phyloP scores from a whole-genome alignment of 2,797 vertebrate genomes.

The Austrolebias charrua region DNA sequence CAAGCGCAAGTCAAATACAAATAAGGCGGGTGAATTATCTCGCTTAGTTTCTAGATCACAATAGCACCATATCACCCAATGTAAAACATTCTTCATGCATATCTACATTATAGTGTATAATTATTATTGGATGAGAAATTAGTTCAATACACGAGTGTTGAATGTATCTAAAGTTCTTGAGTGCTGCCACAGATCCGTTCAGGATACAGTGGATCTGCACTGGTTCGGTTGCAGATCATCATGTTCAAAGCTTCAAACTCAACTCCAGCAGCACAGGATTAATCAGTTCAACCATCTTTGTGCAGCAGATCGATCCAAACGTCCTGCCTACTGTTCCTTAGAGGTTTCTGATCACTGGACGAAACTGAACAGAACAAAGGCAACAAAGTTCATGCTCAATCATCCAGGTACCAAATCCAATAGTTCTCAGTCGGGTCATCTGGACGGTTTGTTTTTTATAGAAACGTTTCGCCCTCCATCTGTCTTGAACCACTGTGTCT shows the following conservation, averaged over 20 bases:
- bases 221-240: too few species aligned
- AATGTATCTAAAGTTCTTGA: constrained; percentile 64
- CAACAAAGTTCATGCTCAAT: too few species aligned
- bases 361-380: too few species aligned
- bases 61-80: constrained; percentile 76
- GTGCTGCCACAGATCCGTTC: constrained; percentile 33
- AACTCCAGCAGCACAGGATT: too few species aligned
- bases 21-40: constrained; percentile 50
- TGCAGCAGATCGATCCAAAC: constrained; percentile 73
- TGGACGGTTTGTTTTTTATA: too few species aligned
- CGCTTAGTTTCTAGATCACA: constrained; percentile 52
- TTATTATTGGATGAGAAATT: constrained; percentile 53
- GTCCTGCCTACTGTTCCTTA: constrained; percentile 50
- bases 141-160: constrained; percentile 61
- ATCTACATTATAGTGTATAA: constrained; percentile 49
- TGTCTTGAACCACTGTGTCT: too few species aligned
- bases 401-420: too few species aligned
- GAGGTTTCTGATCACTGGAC: constrained; percentile 22
- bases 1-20: constrained; percentile 50
- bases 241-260: too few species aligned
- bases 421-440: too few species aligned
- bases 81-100: constrained; percentile 69
- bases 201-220: constrained; percentile 26
- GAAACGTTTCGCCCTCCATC: too few species aligned
- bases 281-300: constrained; percentile 80